Conservation (phyloP, 1,140 invertebrate species). For the Monomorium pharaonis region DNA sequence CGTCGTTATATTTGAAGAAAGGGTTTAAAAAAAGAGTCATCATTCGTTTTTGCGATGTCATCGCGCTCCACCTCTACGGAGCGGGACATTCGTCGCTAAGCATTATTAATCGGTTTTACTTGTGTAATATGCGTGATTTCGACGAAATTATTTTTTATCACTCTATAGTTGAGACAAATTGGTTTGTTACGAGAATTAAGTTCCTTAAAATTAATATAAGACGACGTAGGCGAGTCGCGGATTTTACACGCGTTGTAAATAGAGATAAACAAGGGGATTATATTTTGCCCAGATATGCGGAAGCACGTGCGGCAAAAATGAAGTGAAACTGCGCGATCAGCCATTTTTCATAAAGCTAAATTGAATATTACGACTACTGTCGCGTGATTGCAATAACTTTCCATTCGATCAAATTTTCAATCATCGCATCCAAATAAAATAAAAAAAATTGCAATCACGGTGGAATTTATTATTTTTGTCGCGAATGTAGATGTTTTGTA, state of each 20-base stretch:
- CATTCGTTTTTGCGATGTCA: neutral
- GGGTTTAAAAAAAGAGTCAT: neutral
- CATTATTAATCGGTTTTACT: neutral
- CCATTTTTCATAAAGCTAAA: constrained; percentile 41
- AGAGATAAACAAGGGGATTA: constrained; percentile 17
- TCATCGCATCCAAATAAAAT: neutral
- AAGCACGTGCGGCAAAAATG: constrained; percentile 27
- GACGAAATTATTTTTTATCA: neutral
- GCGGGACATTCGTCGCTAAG: neutral
- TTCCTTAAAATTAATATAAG: neutral
- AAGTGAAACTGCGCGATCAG: constrained; percentile 10
- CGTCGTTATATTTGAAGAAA: neutral
- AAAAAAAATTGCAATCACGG: neutral
- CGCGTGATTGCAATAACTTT: constrained; percentile 6
- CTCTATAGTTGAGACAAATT: neutral
- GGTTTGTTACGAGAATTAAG: neutral
- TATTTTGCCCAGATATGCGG: constrained; percentile 24
- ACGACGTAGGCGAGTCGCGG: neutral
- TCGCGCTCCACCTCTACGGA: neutral
- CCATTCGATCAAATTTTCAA: constrained; percentile 38
- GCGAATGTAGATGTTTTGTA: neutral
- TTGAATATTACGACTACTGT: constrained; percentile 10
- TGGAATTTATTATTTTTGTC: neutral
- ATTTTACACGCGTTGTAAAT: constrained; percentile 7
- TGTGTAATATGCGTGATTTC: neutral